These are phyloP conservation scores for Echeneis naucrates DNA, from an alignment of 2,797 vertebrate genomes.

Conservation along the genomic window DNA sequence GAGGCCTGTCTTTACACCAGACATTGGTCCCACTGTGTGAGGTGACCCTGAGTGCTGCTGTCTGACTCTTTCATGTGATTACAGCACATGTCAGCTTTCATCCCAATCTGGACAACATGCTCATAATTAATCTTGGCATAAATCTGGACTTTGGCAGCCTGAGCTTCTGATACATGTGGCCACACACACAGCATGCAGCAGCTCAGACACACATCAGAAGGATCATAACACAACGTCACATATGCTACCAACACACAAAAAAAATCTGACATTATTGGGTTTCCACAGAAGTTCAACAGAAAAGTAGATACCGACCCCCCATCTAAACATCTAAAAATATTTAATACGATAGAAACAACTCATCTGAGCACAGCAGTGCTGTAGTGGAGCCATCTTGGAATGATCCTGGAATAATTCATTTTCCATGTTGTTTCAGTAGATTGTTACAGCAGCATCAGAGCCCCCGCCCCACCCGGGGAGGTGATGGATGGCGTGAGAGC, in stretches of 20 bases:
- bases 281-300: too few species aligned
- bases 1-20: too few species aligned
- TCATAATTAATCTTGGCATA: conserved; percentile 82
- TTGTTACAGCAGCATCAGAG: too few species aligned
- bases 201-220: not conserved
- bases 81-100: conserved; percentile 77
- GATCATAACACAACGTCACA: too few species aligned
- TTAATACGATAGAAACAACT: too few species aligned
- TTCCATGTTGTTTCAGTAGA: not conserved
- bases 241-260: too few species aligned
- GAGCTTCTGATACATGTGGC: conserved; percentile 33
- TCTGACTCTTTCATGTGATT: conserved; percentile 70
- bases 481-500: conserved; percentile 28
- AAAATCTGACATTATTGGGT: too few species aligned
- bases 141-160: conserved; percentile 79
- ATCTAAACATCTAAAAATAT: too few species aligned
- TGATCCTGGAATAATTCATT: not conserved
- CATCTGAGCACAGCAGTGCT: too few species aligned
- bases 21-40: not conserved
- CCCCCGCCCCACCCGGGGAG: not conserved
- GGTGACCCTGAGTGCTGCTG: conserved; percentile 30
- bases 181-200: conserved; percentile 4
- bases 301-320: too few species aligned
- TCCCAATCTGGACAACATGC: conserved; percentile 77
- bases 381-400: too few species aligned